phyloP scores from a whole-genome alignment of 2,797 vertebrate genomes.

The Diceros bicornis region DNA sequence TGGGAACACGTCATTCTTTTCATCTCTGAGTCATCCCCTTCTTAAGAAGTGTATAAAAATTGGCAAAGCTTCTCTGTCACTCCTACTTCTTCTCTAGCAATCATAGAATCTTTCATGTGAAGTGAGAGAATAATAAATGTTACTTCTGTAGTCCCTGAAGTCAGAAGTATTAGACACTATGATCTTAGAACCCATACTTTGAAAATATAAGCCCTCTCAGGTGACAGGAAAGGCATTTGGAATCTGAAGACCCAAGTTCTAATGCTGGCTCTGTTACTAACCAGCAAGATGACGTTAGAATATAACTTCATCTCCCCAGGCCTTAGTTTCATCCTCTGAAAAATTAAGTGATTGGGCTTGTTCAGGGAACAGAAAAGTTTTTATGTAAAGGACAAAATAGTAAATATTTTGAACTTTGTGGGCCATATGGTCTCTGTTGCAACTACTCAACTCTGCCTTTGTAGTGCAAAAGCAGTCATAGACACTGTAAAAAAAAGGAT shows the following conservation, averaged over 20 bases:
- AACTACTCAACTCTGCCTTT: not conserved
- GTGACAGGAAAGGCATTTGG: not conserved
- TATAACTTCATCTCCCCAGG: not conserved
- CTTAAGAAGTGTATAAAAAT: constrained; percentile 38
- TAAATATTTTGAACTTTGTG: constrained; percentile 5
- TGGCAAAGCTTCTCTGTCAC: constrained; percentile 51
- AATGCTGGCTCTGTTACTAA: not conserved
- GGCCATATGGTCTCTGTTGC: not conserved
- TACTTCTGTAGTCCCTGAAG: not conserved
- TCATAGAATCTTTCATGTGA: constrained; percentile 49
- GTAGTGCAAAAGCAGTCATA: not conserved
- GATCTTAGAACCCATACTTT: not conserved
- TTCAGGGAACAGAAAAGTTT: not conserved
- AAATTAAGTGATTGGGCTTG: not conserved
- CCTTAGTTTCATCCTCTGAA: constrained; percentile 17
- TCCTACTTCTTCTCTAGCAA: constrained; percentile 44
- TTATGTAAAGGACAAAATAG: not conserved
- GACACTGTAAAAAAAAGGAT: not conserved
- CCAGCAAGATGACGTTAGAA: not conserved
- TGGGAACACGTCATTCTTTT: constrained; percentile 54
- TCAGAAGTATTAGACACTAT: not conserved
- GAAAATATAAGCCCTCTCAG: not conserved
- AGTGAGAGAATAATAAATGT: constrained; percentile 14
- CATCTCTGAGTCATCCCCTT: constrained; percentile 54
- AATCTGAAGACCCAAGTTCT: not conserved